Conservation (phyloP, 2,888 invertebrate species). For the Epiblema foenella region DNA sequence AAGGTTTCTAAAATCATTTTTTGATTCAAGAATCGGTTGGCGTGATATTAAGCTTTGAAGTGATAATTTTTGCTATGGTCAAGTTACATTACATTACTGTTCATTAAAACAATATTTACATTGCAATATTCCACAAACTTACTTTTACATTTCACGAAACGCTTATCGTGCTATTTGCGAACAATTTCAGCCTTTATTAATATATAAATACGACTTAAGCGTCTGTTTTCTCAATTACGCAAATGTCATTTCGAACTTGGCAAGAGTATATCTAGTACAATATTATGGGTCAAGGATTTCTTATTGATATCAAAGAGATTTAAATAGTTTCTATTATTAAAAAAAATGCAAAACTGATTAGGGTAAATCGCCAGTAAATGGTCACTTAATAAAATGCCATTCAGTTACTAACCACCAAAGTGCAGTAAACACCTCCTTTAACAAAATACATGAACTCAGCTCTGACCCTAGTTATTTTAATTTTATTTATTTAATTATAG, state of each 20-base stretch:
- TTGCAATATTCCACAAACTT: neutral
- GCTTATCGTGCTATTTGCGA: neutral
- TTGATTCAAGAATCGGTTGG: too few species aligned
- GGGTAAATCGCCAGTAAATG: too few species aligned
- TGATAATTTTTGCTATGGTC: too few species aligned
- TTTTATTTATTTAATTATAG: too few species aligned
- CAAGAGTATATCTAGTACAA: conserved; percentile 17
- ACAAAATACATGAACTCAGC: too few species aligned
- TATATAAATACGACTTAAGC: neutral
- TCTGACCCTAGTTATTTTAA: too few species aligned
- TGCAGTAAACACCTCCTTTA: too few species aligned
- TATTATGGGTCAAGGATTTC: conserved; percentile 30
- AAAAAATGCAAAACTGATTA: neutral
- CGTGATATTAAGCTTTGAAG: too few species aligned
- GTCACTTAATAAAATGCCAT: too few species aligned
- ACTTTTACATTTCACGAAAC: neutral
- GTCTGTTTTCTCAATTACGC: conserved; percentile 6
- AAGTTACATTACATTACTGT: neutral
- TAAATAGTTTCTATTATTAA: neutral
- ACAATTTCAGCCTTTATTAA: neutral
- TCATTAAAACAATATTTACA: neutral
- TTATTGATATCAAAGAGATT: conserved; percentile 10
- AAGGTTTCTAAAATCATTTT: too few species aligned
- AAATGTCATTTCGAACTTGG: conserved; percentile 10
- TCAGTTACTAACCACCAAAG: too few species aligned